Base-by-base conservation (phyloP, 1,140 invertebrate species). In the Drosophila willistoni region DNA sequence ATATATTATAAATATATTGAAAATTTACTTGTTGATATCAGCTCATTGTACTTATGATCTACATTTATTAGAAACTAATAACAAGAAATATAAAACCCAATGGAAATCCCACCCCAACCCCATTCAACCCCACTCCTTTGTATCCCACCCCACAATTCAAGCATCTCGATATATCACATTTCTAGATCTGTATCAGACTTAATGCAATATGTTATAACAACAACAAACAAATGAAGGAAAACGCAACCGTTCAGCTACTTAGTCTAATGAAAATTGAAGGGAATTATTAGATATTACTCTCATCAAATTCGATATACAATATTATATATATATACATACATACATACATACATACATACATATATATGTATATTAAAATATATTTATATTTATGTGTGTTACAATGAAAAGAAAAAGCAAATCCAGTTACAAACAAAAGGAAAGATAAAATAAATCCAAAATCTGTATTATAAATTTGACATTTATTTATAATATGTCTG, bases 191-290 rank as follows among this genome's bases (percentile, higher is more conserved):
- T 9, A 47, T 47, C 44, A 47, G 44, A 51, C 44, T 47, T 9
- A 19, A 19, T 47, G 14, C 17, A 29, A 59, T 17, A 12, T 59
- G 39, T 63, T 60, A 4, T 1, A 39, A 39, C 25, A 44, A 41
- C 29, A 29, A 29, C 29, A 29, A 22, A 75, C 42, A 71, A 75
- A 36, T 42, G 9, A 76, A 42, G 33, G 74, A 59, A 77, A 87
- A 72, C 70, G 79, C 86, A 87, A 78, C 83, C 83, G 84, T 87
- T 86, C 84, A 89, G 57, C 68, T 65, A n/a, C n/a, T n/a, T n/a
- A 77, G 63, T 64, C 70, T 19, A 64, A 66, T 61, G 34, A 54
- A 54, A 34, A 29, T 29, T 7, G 29, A 29, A 51, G 29, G 29
- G 51, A 55, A 63, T 65, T 60, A 71, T 74, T 71, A 77, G 57